A percentile compares a stretch with the other conserved stretches of the same genome.
phyloP scores from a whole-genome alignment of 2,797 vertebrate species.

The Yasuhikotakia modesta region DNA sequence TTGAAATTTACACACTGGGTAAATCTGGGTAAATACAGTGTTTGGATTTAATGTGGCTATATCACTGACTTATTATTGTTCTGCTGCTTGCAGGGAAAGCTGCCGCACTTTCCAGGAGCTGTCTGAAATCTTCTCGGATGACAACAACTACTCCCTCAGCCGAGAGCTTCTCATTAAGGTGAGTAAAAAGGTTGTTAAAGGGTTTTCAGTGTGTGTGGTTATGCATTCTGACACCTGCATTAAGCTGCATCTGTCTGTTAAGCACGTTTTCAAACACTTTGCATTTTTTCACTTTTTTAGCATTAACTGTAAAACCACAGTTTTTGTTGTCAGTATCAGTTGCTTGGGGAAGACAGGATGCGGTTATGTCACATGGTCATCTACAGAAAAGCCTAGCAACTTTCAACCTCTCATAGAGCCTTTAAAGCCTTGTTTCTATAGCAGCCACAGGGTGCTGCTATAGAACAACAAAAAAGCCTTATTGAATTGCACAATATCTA shows the following conservation, averaged over 20 bases:
- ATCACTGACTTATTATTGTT: constrained; percentile 7
- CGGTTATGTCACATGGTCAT: constrained; percentile 36
- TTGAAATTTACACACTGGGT: background rate
- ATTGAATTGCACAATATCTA: constrained; percentile 29
- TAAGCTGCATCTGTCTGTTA: constrained; percentile 4
- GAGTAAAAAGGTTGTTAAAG: background rate
- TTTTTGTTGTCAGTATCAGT: constrained; percentile 1
- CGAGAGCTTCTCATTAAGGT: constrained; percentile 89
- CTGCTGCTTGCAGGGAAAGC: constrained; percentile 69
- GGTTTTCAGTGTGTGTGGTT: background rate
- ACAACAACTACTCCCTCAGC: constrained; percentile 89
- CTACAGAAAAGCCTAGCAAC: constrained; percentile 6
- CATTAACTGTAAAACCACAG: background rate
- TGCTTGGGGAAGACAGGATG: constrained; percentile 31
- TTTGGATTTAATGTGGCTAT: background rate
- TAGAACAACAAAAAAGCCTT: constrained; percentile 23
- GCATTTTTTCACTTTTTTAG: constrained; percentile 26
- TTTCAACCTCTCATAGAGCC: background rate
- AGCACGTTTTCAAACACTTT: background rate
- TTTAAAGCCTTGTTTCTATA: constrained; percentile 28
- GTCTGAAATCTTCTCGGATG: constrained; percentile 87
- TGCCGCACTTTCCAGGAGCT: constrained; percentile 85
- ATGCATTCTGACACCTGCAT: background rate
- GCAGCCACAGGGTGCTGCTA: background rate
- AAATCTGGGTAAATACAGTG: background rate